phyloP scores from a whole-genome alignment of 2,888 invertebrate species.

The Cryptus armator region DNA sequence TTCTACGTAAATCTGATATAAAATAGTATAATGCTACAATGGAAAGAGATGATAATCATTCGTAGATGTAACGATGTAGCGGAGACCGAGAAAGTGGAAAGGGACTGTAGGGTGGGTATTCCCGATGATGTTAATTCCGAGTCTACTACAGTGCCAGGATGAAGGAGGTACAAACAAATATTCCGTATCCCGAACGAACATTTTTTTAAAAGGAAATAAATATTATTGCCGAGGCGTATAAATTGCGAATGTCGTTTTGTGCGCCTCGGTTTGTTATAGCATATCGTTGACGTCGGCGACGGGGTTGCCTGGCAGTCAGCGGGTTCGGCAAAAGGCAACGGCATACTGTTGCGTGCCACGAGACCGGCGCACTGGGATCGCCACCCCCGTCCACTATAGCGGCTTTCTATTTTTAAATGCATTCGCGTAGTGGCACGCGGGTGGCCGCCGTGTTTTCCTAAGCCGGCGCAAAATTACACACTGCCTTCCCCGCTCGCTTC shows the following conservation, averaged over 20 bases:
- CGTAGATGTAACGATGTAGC: conserved; percentile 17
- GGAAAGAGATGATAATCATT: conserved; percentile 18
- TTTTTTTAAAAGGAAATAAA: conserved; percentile 33
- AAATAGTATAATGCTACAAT: conserved; percentile 1
- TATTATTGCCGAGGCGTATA: conserved; percentile 41
- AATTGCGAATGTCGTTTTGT: conserved; percentile 38
- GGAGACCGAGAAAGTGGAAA: not conserved
- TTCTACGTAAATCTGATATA: not conserved
- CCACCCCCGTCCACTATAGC: conserved; percentile 66
- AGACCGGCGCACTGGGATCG: conserved; percentile 31
- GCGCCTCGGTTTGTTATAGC: not conserved
- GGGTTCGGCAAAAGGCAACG: conserved; percentile 2
- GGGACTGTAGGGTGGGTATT: not conserved
- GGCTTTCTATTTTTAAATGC: conserved; percentile 83
- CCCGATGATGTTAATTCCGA: conserved; percentile 38
- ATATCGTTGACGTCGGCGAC: not conserved
- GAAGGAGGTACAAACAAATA: conserved; percentile 34
- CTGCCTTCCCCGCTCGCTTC: conserved; percentile 74
- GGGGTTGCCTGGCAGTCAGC: conserved; percentile 21
- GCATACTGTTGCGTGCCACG: conserved; percentile 43
- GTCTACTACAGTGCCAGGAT: conserved; percentile 11
- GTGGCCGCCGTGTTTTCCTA: conserved; percentile 85
- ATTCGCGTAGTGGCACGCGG: conserved; percentile 83
- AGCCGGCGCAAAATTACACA: conserved; percentile 85
- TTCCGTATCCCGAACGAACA: conserved; percentile 3